phyloP scores from a whole-genome alignment of 2,113 vertebrate genomes.

The Odocoileus hemionus region DNA sequence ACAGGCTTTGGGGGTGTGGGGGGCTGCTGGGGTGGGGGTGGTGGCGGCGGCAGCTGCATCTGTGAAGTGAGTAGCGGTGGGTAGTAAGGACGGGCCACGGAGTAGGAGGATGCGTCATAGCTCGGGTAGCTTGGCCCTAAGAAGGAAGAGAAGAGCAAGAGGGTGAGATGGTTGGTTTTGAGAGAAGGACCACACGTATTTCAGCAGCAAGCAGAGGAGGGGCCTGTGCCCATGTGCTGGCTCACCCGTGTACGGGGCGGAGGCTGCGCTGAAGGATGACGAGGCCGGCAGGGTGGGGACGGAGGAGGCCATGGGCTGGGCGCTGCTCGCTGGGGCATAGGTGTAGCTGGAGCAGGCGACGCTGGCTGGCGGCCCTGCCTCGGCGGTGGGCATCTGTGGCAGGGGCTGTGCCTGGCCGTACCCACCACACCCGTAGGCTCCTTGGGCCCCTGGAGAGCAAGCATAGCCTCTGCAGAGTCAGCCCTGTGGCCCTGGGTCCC shows the following conservation, averaged over 20 bases:
- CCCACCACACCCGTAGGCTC: conserved; percentile 72
- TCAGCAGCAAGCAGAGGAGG: neutral
- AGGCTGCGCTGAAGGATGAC: conserved; percentile 76
- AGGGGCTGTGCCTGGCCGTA: conserved; percentile 80
- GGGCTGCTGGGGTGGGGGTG: conserved; percentile 70
- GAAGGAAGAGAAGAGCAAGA: neutral
- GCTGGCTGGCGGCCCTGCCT: conserved; percentile 73
- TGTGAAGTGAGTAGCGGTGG: conserved; percentile 48
- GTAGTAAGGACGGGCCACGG: conserved; percentile 78
- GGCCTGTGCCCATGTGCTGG: accelerated
- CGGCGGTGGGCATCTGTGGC: conserved; percentile 77
- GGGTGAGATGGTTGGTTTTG: neutral
- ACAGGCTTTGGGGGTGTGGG: conserved; percentile 35
- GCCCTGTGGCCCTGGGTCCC: neutral
- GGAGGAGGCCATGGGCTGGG: conserved; percentile 75
- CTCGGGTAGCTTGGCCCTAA: conserved; percentile 81
- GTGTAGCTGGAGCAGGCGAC: conserved; percentile 78
- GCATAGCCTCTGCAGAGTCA: neutral
- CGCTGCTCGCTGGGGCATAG: conserved; percentile 75
- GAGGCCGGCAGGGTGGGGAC: conserved; percentile 70
- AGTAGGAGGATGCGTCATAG: conserved; percentile 78
- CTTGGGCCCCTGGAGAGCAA: conserved; percentile 73
- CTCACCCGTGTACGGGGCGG: conserved; percentile 79
- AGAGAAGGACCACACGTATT: neutral
- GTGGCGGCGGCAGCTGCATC: neutral